Percentiles rank a stretch among this genome's conserved stretches.
Conservation (phyloP, 2,888 invertebrate species). For the Cerceris ruficornis region DNA sequence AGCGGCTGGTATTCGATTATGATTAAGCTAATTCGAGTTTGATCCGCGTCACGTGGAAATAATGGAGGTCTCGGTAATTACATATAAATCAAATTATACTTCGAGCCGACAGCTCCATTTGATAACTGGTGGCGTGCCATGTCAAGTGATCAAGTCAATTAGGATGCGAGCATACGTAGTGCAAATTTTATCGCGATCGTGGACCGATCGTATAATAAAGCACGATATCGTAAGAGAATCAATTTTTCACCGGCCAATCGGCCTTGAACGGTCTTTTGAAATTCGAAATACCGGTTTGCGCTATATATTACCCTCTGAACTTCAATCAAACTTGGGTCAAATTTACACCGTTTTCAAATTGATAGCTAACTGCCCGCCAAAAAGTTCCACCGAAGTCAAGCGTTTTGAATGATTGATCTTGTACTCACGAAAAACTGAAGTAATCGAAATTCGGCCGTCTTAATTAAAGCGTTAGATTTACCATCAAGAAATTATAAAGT, state of each 20-base stretch:
- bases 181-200: conserved; percentile 54
- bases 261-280: neutral
- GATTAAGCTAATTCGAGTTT: conserved; percentile 79
- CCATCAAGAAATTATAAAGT: no score
- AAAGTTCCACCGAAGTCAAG: no score
- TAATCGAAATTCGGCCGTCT: no score
- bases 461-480: no score
- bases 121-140: conserved; percentile 66
- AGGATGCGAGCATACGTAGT: conserved; percentile 40
- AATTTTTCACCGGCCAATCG: conserved; percentile 5
- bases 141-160: conserved; percentile 68
- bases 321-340: neutral
- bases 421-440: no score
- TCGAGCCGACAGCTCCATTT: conserved; percentile 65
- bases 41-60: conserved; percentile 78
- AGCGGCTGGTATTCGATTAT: conserved; percentile 73
- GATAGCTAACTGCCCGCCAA: no score
- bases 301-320: neutral
- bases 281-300: neutral
- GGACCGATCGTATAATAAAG: conserved; percentile 28
- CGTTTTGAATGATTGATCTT: no score
- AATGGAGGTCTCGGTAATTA: conserved; percentile 74
- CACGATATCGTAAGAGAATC: conserved; percentile 9
- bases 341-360: neutral
- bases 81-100: conserved; percentile 75